A percentile compares a stretch with the other conserved stretches of the same genome.
Evolutionary conservation across 2,113 vertebrate species (phyloP).

Genomic region (Cephalophus harveyi): DNA sequence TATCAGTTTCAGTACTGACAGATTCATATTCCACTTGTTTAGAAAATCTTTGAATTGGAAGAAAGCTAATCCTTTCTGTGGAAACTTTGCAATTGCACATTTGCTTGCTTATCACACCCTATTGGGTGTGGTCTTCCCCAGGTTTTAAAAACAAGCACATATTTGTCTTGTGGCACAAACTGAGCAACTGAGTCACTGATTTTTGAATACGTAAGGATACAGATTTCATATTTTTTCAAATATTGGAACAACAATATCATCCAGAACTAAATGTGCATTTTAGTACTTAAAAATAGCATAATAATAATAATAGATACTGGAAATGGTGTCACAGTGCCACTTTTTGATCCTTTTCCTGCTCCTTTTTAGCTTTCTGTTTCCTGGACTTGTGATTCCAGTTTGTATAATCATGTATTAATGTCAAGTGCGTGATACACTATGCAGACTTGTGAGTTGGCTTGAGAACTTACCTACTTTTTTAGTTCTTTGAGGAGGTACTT

Average conservation of each 20-base stretch:
- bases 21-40: background rate
- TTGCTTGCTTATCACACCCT: background rate
- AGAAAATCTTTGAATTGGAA: background rate
- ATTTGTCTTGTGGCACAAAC: background rate
- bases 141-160: background rate
- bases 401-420: background rate
- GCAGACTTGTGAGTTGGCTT: background rate
- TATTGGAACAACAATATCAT: background rate
- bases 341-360: background rate
- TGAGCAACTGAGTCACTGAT: background rate
- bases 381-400: background rate
- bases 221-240: background rate
- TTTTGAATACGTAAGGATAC: background rate
- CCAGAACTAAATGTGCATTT: background rate
- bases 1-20: background rate
- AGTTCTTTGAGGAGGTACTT: background rate
- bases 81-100: background rate
- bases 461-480: background rate
- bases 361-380: background rate
- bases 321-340: background rate
- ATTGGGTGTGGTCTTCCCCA: background rate
- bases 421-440: background rate
- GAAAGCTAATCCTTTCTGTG: background rate
- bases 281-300: background rate
- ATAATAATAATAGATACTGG: background rate